A percentile compares a stretch with the other conserved stretches of the same genome.
These are phyloP conservation scores for Phytoseiulus persimilis DNA, from an alignment of 2,888 invertebrate genomes.

Conservation along the genomic window DNA sequence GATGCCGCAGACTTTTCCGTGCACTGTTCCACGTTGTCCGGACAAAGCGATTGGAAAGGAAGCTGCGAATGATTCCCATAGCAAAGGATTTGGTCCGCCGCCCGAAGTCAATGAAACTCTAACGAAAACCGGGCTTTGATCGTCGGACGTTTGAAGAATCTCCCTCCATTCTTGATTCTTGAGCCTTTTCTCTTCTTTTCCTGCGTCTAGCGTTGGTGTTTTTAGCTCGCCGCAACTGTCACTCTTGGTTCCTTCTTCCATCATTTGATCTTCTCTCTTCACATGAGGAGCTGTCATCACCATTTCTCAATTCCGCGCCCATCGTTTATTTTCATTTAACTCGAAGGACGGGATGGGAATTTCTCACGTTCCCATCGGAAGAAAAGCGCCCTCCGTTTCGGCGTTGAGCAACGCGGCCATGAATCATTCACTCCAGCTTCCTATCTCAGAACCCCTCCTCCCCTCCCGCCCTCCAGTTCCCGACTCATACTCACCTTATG, in stretches of 20 bases:
- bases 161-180: background rate
- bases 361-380: background rate
- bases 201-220: background rate
- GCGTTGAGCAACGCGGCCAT: background rate
- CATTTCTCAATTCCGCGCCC: background rate
- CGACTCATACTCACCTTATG: background rate
- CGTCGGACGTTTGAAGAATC: background rate
- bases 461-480: background rate
- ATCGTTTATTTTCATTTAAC: background rate
- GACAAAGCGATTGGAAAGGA: background rate
- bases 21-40: too few relatives aligned
- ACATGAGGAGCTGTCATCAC: background rate
- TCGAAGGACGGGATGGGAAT: background rate
- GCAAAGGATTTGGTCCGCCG: background rate
- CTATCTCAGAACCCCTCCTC: background rate
- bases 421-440: background rate
- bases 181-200: background rate
- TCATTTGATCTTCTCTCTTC: background rate
- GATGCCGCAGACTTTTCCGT: background rate
- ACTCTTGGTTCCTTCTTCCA: background rate
- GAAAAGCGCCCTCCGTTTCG: background rate
- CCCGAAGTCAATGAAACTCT: background rate
- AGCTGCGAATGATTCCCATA: background rate
- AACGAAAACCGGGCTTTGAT: background rate
- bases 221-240: conserved; percentile 5